Base-by-base conservation (phyloP, 2,888 invertebrate species). In the Hipparchia semele region DNA sequence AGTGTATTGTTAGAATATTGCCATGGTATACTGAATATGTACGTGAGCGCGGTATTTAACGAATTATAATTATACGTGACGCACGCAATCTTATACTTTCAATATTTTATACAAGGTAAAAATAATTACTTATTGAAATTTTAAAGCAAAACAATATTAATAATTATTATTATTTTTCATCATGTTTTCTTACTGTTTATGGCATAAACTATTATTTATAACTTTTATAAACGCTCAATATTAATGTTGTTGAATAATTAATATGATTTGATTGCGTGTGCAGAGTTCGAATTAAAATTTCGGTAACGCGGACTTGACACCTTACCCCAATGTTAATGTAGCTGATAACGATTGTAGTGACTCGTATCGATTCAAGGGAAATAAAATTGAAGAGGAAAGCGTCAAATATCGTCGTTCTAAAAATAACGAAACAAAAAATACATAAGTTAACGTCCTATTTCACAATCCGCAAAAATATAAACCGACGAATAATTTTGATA, bases 311-410 rank as follows among this genome's bases (percentile, higher is more conserved):
- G 70, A 74, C 68, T 67, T 72, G 73, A 76, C 59, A 70, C 62
- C 39, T 39, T 61, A 62, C 61, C 70, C 69, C 70, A 68, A 73
- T 67, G 51, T 74, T 76, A 67, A 70, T 68, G 73, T 74, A 73
- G 72, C 75, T 66, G 68, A 72, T 64, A 73, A 76, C 64, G 62
- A 68, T 78, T 78, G 74, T 80, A 79, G 81, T 79, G 67, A 80
- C 84, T 82, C 46, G 73, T 81, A 84, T 83, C 84, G 82, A 83
- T 82, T 80, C 75, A 80, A 84, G 82, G 80, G 78, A 79, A 80
- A 75, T 75, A 73, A 75, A 76, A 75, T 68, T 74, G 74, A 70
- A 45, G 33, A 60, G 54, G 12, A 33, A 6, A 64, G 10, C 23
- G 33, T 23, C 23, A 33, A 59, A 2, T 33, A 23, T 45, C 13